Percentiles rank a stretch among this genome's conserved stretches.
phyloP scores from a whole-genome alignment of 2,113 vertebrate genomes.

The Cnemophilus loriae region DNA sequence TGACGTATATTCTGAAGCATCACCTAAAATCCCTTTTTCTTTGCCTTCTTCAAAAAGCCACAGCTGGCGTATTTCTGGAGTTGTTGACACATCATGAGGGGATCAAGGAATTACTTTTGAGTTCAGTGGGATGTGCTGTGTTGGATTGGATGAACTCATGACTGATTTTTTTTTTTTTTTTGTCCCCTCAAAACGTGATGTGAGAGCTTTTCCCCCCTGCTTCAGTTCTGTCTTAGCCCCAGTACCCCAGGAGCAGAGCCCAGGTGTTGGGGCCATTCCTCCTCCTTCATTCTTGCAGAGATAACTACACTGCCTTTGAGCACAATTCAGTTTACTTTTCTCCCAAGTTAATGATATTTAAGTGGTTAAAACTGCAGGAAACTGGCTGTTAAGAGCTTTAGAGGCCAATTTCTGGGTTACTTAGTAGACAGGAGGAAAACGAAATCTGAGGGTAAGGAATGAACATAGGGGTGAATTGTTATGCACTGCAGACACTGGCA shows the following conservation, averaged over 20 bases:
- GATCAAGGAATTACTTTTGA: neutral
- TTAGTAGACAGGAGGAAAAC: neutral
- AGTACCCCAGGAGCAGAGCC: neutral
- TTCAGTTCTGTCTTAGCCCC: neutral
- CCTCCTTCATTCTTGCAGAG: neutral
- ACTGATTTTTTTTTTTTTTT: neutral
- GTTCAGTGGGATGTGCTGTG: neutral
- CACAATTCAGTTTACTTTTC: neutral
- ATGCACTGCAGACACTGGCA: neutral
- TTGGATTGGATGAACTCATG: neutral
- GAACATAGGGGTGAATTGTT: neutral
- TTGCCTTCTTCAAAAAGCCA: neutral
- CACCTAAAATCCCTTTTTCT: neutral
- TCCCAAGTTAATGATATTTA: neutral
- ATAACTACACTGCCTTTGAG: neutral
- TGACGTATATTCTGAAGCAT: neutral
- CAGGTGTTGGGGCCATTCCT: accelerated
- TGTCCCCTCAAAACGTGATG: neutral
- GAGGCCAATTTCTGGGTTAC: neutral
- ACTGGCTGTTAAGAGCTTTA: neutral
- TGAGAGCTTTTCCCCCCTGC: neutral
- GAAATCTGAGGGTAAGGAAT: neutral
- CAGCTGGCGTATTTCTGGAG: neutral
- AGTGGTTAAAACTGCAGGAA: neutral
- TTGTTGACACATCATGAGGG: neutral